A percentile compares a stretch with the other conserved stretches of the same genome.
Evolutionary conservation across 92 coral and sea anemone genomes (phyloP).

Genomic region (Epizoanthus rinbou): DNA sequence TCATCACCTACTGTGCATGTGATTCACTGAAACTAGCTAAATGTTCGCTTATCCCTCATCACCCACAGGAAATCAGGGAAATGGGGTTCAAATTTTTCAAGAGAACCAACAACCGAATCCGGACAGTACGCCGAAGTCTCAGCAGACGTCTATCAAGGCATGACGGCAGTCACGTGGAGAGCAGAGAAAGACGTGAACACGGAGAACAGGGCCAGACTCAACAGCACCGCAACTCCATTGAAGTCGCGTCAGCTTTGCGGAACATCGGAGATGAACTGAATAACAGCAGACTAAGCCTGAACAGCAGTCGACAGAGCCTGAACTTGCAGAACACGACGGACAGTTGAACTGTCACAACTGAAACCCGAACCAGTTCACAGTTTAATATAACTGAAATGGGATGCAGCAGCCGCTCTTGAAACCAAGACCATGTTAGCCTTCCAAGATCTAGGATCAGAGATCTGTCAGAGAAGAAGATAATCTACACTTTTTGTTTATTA

Average conservation of each 20-base stretch:
- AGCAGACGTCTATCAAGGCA: slow-evolving; percentile 15
- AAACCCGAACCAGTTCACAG: too few relatives aligned
- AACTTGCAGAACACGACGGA: not conserved
- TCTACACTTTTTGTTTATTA: too few relatives aligned
- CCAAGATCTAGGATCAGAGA: too few relatives aligned
- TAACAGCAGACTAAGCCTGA: slow-evolving; percentile 29
- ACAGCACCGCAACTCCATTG: not conserved
- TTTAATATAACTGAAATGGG: too few relatives aligned
- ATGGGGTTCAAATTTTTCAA: slow-evolving; percentile 36
- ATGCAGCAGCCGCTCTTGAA: too few relatives aligned
- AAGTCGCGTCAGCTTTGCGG: slow-evolving; percentile 23
- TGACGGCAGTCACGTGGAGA: not conserved
- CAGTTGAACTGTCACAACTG: too few relatives aligned
- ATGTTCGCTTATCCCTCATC: not conserved
- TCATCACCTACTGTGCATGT: not conserved
- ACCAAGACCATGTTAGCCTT: too few relatives aligned
- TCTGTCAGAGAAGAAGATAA: too few relatives aligned
- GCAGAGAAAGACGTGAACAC: not conserved
- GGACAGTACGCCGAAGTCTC: slow-evolving; percentile 8
- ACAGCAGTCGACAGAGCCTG: slow-evolving; percentile 37
- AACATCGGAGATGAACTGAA: slow-evolving; percentile 38
- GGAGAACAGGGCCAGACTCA: not conserved
- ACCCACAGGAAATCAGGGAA: not conserved
- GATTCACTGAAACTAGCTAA: not conserved
- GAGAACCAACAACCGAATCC: slow-evolving; percentile 17